Conservation (phyloP, 1,140 invertebrate species). For the Eriosoma lanigerum region DNA sequence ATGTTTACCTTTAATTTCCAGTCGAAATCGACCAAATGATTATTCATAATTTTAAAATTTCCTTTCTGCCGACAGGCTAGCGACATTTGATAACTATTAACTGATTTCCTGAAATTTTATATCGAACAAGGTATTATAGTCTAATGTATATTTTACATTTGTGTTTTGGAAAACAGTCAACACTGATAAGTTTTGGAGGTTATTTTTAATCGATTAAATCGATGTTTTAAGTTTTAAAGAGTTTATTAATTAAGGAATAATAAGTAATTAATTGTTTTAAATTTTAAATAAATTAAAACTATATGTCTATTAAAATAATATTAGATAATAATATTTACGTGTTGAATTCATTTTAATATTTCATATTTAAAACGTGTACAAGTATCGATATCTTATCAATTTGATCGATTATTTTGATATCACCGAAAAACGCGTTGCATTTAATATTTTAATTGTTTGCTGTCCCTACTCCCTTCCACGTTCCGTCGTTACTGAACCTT, state of each 20-base stretch:
- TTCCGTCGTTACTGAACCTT: too few species aligned
- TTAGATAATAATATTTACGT: conserved; percentile 5
- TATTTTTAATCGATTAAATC: conserved; percentile 16
- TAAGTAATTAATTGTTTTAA: neutral
- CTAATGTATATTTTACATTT: too few species aligned
- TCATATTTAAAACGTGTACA: neutral
- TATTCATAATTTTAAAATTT: neutral
- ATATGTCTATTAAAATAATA: neutral
- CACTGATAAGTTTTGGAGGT: conserved; percentile 19
- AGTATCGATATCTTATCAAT: conserved; percentile 7
- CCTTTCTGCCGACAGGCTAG: neutral
- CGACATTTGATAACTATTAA: neutral
- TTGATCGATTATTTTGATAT: conserved; percentile 30
- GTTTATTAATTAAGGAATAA: neutral
- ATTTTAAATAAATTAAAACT: too few species aligned
- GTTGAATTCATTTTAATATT: neutral
- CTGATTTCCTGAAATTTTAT: neutral
- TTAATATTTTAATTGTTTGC: too few species aligned
- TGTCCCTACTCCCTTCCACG: too few species aligned
- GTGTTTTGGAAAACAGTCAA: neutral
- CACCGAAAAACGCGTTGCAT: conserved; percentile 5
- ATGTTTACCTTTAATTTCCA: conserved; percentile 49
- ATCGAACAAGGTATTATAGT: neutral
- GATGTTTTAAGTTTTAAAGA: neutral
- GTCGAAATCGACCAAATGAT: conserved; percentile 36